Conservation (phyloP, 1,140 invertebrate genomes). For the Bombus soroeensis region DNA sequence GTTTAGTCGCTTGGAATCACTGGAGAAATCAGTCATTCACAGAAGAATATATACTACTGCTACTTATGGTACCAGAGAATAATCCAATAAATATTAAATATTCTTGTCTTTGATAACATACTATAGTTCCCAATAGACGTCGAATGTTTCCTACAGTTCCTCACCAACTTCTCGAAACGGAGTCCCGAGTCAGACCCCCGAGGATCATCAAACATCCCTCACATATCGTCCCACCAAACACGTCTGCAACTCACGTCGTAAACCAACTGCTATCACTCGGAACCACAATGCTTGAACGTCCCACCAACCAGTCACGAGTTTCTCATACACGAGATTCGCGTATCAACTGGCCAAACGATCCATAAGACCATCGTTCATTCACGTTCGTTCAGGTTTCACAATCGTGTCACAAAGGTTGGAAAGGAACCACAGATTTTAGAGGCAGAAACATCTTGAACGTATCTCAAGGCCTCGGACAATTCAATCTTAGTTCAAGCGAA, state of each 20-base stretch:
- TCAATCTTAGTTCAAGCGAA: neutral
- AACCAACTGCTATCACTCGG: neutral
- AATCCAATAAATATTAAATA: neutral
- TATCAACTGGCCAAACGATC: neutral
- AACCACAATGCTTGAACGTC: neutral
- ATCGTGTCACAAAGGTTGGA: neutral
- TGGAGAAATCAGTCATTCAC: neutral
- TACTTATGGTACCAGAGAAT: neutral
- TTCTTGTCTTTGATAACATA: neutral
- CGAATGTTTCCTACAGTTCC: neutral
- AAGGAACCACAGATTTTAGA: neutral
- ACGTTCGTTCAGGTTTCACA: neutral
- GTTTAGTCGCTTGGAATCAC: too few relatives aligned
- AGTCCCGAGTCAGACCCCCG: neutral
- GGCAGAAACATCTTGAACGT: neutral
- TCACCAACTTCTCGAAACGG: neutral
- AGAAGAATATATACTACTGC: neutral
- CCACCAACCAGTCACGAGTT: neutral
- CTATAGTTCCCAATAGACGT: neutral
- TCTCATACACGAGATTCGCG: neutral
- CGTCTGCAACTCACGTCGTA: neutral
- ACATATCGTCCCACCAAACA: neutral
- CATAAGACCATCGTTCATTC: neutral
- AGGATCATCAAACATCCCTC: neutral
- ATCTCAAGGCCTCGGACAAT: accelerated